These are phyloP conservation scores for Ommatoiulus sabulosus DNA, from an alignment of 2,888 invertebrate species.

Conservation along the genomic window DNA sequence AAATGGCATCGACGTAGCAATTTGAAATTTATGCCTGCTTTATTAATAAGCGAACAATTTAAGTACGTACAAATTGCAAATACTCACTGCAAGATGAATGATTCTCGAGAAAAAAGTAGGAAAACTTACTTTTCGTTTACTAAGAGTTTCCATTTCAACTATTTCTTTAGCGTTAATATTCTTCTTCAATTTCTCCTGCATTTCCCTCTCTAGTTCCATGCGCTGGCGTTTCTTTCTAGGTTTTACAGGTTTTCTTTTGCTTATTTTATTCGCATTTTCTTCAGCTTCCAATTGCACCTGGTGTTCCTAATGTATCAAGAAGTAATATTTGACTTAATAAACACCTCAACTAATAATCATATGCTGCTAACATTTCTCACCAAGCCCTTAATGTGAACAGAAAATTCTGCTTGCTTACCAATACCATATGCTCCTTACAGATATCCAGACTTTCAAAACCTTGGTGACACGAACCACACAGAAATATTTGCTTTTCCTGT, in stretches of 20 bases:
- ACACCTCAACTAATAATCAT: not conserved
- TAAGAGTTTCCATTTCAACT: conserved; percentile 37
- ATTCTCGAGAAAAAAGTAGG: no score
- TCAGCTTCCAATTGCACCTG: conserved; percentile 56
- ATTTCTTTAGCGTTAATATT: not conserved
- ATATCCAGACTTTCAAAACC: conserved; percentile 66
- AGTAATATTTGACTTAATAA: not conserved
- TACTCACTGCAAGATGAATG: no score
- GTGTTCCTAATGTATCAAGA: conserved; percentile 58
- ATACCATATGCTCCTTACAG: conserved; percentile 66
- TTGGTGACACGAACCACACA: conserved; percentile 67
- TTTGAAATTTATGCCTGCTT: no score
- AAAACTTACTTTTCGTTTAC: conserved; percentile 53
- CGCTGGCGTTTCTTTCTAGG: conserved; percentile 57
- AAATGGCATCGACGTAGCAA: not conserved
- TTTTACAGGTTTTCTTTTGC: conserved; percentile 55
- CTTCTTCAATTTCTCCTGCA: not conserved
- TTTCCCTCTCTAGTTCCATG: not conserved
- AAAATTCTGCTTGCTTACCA: conserved; percentile 59
- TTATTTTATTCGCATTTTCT: conserved; percentile 38
- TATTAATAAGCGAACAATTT: no score
- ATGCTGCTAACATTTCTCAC: not conserved
- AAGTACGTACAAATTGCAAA: no score
- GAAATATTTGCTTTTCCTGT: conserved; percentile 63
- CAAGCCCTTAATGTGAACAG: not conserved